Evolutionary conservation across 2,888 invertebrate genomes (phyloP), one percentile per base, ranked within the genome.

Genomic region (Ferrisia virgata): DNA sequence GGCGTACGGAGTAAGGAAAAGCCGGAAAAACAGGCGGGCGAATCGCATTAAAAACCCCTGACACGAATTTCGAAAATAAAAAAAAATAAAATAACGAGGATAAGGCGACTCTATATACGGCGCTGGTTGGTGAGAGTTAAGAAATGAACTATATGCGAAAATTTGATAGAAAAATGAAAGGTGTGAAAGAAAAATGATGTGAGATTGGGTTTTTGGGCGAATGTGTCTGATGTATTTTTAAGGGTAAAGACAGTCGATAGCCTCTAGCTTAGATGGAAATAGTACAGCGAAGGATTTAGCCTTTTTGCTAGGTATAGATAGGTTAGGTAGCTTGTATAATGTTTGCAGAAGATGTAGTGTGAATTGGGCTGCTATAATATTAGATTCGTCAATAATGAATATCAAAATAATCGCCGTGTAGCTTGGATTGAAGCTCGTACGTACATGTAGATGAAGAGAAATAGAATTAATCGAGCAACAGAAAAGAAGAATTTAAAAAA

Each of bases 101-200:
- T 8, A 18, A 8, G 22, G n/a, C 18, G 25, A 15, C 64, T n/a
- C n/a, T n/a, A n/a, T n/a, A n/a, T n/a, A n/a, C n/a, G n/a, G n/a
- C n/a, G n/a, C n/a, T n/a, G n/a, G n/a, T n/a, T n/a, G n/a, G n/a
- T n/a, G n/a, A n/a, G 64, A 64, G 72, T 8, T 18, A 22, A 76
- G 36, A 76, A 76, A 76, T 76, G 72, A 76, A 76, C 18, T 76
- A 76, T 72, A 36, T 18, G 31, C 18, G 31, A 33, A 76, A 36
- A 76, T 76, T 76, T 76, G 72, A 76, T 76, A 18, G 36, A 76
- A 36, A 76, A 18, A 36, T 36, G 36, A 76, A 76, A 76, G 36
- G 72, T 76, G 72, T 76, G 72, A 76, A 76, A 76, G 72, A 76
- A 76, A 76, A 76, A 76, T 76, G 72, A 76, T 76, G 72, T 15